A percentile compares a stretch with the other conserved stretches of the same genome.
Conservation (phyloP, 2,113 vertebrate species). For the Saimiri boliviensis region DNA sequence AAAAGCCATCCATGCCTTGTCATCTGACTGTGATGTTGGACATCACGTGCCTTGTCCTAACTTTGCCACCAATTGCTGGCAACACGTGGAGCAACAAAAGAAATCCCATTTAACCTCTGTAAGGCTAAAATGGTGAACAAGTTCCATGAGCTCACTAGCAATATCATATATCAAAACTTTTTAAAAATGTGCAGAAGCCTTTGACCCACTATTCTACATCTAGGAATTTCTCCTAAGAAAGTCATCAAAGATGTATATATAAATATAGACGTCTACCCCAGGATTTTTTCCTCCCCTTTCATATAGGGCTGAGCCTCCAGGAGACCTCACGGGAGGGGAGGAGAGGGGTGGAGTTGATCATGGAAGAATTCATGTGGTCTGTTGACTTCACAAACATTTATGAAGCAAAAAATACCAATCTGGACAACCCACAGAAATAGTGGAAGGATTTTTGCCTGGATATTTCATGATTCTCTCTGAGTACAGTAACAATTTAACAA, state of each 20-base stretch:
- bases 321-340: not conserved
- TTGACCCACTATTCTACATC: not conserved
- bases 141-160: not conserved
- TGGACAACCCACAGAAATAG: not conserved
- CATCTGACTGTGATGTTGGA: no score
- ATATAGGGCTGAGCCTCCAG: not conserved
- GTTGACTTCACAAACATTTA: not conserved
- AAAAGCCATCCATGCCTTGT: not conserved
- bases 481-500: not conserved
- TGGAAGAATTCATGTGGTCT: not conserved
- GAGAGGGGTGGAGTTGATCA: not conserved
- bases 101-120: not conserved
- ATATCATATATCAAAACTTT: not conserved
- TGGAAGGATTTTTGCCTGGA: not conserved
- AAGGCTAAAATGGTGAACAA: not conserved
- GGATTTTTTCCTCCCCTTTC: not conserved
- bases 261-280: not conserved
- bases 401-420: not conserved
- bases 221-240: conserved; percentile 9
- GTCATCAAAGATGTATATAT: not conserved
- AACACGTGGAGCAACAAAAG: not conserved
- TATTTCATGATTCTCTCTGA: not conserved
- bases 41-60: not conserved
- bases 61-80: not conserved
- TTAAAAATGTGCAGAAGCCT: not conserved